Percentiles rank a stretch among this genome's conserved stretches.
Conservation (phyloP, 2,797 vertebrate species). For the Aratinga solstitialis region DNA sequence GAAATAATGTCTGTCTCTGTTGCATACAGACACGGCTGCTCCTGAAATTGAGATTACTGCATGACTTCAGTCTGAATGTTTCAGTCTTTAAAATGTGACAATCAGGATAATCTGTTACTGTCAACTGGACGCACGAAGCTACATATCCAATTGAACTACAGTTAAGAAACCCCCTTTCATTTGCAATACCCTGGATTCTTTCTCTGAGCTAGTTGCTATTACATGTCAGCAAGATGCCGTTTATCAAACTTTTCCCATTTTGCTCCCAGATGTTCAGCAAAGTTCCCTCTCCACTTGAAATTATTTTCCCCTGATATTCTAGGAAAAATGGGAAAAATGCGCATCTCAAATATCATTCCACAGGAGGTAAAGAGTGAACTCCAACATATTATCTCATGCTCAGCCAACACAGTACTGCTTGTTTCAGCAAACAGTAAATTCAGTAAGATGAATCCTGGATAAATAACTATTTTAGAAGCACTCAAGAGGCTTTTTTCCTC, state of each 20-base stretch:
- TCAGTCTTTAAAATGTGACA: not conserved
- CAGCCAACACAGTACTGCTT: conserved; percentile 1
- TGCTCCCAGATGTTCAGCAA: conserved; percentile 40
- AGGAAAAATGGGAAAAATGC: not conserved
- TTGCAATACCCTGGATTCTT: not conserved
- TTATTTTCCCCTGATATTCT: conserved; percentile 8
- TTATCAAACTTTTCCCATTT: conserved; percentile 46
- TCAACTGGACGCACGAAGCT: not conserved
- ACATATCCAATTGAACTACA: not conserved
- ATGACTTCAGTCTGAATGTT: not conserved
- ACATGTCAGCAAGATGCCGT: conserved; percentile 38
- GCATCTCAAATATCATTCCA: conserved; percentile 37
- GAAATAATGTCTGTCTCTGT: not conserved
- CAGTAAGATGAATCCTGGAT: conserved; percentile 29
- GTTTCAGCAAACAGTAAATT: conserved; percentile 40
- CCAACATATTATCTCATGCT: conserved; percentile 33
- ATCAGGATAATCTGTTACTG: conserved; percentile 9
- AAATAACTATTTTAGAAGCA: conserved; percentile 59
- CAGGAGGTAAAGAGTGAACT: not conserved
- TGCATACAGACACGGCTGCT: not conserved
- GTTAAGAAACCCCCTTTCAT: not conserved
- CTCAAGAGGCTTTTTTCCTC: conserved; percentile 27
- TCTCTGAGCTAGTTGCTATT: conserved; percentile 16
- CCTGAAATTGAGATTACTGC: not conserved
- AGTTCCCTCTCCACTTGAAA: conserved; percentile 9